A percentile compares a stretch with the other conserved stretches of the same genome.
These are phyloP conservation scores for Sycophila texana DNA, from an alignment of 2,888 invertebrate genomes.

Conservation along the genomic window DNA sequence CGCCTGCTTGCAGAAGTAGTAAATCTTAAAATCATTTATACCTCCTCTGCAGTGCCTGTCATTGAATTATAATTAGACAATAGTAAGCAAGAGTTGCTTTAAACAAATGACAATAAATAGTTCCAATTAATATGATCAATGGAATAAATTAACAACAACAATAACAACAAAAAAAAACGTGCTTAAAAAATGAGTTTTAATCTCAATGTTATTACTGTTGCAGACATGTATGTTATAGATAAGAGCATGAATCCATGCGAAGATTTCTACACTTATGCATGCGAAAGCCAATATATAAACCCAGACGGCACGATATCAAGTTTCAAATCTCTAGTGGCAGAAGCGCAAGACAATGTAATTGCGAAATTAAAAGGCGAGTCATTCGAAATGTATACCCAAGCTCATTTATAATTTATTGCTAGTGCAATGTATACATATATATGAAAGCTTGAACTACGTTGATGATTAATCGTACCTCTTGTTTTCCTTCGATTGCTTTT, in stretches of 20 bases:
- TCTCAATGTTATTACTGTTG: background rate
- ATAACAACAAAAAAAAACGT: background rate
- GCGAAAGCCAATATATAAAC: constrained; percentile 42
- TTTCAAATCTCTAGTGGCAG: constrained; percentile 47
- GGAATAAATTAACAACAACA: background rate
- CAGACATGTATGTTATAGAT: constrained; percentile 11
- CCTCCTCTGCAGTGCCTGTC: too few species aligned
- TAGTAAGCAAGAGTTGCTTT: too few species aligned
- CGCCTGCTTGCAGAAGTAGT: too few species aligned
- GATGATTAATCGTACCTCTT: background rate
- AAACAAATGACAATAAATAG: background rate
- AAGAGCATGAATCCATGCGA: constrained; percentile 42
- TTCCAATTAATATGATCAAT: background rate
- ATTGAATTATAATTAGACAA: too few species aligned
- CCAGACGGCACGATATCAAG: constrained; percentile 37
- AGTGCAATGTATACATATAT: background rate
- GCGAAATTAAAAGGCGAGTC: constrained; percentile 45
- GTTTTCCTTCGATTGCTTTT: background rate
- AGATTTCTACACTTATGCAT: constrained; percentile 34
- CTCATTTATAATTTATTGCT: background rate
- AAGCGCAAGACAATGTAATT: constrained; percentile 46
- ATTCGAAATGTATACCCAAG: background rate
- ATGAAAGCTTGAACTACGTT: too few species aligned
- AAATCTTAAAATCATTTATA: too few species aligned
- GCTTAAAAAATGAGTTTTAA: background rate